A percentile compares a stretch with the other conserved stretches of the same genome.
phyloP scores from a whole-genome alignment of 2,888 invertebrate genomes.

The Peribatodes rhomboidaria region DNA sequence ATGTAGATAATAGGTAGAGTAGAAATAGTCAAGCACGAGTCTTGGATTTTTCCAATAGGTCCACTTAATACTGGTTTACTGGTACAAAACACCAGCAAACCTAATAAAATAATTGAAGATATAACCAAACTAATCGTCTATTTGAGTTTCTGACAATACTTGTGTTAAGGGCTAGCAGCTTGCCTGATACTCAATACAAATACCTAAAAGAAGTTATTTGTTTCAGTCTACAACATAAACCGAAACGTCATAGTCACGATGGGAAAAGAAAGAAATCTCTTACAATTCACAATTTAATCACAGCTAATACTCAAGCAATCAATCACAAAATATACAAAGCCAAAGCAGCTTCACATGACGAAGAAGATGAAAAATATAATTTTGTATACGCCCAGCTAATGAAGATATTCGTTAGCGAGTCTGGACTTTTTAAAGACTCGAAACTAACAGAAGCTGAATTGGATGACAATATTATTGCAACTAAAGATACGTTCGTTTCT shows the following conservation, averaged over 20 bases:
- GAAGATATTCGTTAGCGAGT: slow-evolving; percentile 75
- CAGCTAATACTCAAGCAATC: not conserved
- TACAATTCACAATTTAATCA: not conserved
- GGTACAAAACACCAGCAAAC: too few species aligned
- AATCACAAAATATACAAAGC: slow-evolving; percentile 10
- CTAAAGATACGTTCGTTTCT: slow-evolving; percentile 73
- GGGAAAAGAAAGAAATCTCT: slow-evolving; percentile 41
- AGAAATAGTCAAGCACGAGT: too few species aligned
- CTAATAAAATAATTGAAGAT: too few species aligned
- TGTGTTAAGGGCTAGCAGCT: too few species aligned
- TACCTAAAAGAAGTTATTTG: not conserved
- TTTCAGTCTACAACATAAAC: slow-evolving; percentile 44
- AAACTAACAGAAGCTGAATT: slow-evolving; percentile 71
- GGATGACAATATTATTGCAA: slow-evolving; percentile 74
- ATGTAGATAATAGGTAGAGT: too few species aligned
- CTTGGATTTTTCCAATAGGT: too few species aligned
- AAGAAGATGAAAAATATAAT: slow-evolving; percentile 64
- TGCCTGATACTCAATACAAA: too few species aligned
- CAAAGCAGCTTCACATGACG: slow-evolving; percentile 28
- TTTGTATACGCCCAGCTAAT: slow-evolving; percentile 76
- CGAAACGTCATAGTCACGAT: slow-evolving; percentile 44
- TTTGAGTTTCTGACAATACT: too few species aligned
- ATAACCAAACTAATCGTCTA: too few species aligned
- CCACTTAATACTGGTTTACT: too few species aligned
- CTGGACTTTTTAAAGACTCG: slow-evolving; percentile 57